phyloP scores from a whole-genome alignment of 2,888 invertebrate genomes.

The Synergus gifuensis region DNA sequence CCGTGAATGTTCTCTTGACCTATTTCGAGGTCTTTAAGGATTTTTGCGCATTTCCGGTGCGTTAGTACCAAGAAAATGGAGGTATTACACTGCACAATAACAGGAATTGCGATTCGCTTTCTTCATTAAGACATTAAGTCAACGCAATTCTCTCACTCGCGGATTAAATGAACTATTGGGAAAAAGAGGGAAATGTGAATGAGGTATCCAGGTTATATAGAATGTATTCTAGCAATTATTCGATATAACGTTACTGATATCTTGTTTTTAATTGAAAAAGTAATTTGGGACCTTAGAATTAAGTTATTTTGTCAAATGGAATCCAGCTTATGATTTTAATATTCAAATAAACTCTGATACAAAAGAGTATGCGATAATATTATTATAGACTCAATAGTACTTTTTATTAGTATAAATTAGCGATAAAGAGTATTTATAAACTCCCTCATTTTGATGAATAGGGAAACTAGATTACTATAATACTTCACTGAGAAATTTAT shows the following conservation, averaged over 20 bases:
- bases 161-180: constrained; percentile 51
- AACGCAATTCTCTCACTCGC: constrained; percentile 49
- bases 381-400: not conserved
- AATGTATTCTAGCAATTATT: constrained; percentile 5
- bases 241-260: constrained; percentile 4
- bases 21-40: not conserved
- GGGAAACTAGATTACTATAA: constrained; percentile 17
- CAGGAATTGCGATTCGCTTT: constrained; percentile 65
- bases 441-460: constrained; percentile 16
- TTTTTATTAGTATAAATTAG: constrained; percentile 6
- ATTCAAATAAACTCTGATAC: too few relatives aligned
- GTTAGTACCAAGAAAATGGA: constrained; percentile 50
- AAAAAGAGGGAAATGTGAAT: constrained; percentile 6
- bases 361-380: not conserved
- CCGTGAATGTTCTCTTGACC: not conserved
- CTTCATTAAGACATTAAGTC: constrained; percentile 52
- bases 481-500: constrained; percentile 15
- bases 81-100: constrained; percentile 57
- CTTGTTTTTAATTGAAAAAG: not conserved
- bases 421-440: not conserved
- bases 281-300: not conserved
- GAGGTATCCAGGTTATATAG: constrained; percentile 14
- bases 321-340: too few relatives aligned
- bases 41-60: not conserved
- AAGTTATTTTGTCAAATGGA: not conserved